phyloP scores from a whole-genome alignment of 2,888 invertebrate species.

The Mythimna lalbum region DNA sequence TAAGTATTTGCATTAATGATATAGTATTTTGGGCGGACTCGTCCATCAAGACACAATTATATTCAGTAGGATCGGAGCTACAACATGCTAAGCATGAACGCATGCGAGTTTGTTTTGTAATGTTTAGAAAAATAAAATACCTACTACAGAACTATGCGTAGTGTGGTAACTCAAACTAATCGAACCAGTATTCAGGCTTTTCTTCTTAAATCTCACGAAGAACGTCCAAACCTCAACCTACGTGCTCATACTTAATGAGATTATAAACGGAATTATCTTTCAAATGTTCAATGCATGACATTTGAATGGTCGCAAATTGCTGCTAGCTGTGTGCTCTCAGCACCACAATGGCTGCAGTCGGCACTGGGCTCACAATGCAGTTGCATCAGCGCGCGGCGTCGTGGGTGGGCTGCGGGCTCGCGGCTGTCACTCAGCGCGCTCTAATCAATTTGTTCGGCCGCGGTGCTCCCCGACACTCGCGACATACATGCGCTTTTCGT shows the following conservation, averaged over 20 bases:
- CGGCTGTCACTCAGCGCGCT: constrained; percentile 81
- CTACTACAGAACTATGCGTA: not conserved
- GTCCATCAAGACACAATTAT: not conserved
- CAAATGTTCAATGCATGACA: constrained; percentile 65
- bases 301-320: constrained; percentile 73
- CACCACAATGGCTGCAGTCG: constrained; percentile 66
- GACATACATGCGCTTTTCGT: constrained; percentile 81
- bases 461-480: constrained; percentile 68
- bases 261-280: constrained; percentile 64
- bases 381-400: constrained; percentile 74
- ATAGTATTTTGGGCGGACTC: not conserved
- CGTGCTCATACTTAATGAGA: constrained; percentile 34
- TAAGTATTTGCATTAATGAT: too few species aligned
- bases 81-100: not conserved
- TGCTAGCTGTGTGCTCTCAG: constrained; percentile 62
- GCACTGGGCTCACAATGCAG: constrained; percentile 69
- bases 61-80: not conserved
- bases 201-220: constrained; percentile 24
- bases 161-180: constrained; percentile 11
- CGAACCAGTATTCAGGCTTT: constrained; percentile 26
- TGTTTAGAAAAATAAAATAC: not conserved
- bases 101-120: not conserved
- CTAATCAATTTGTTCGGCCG: constrained; percentile 89
- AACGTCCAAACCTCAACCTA: constrained; percentile 19
- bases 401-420: constrained; percentile 81